Conservation (phyloP, 1,140 invertebrate genomes). For the Popillia japonica region DNA sequence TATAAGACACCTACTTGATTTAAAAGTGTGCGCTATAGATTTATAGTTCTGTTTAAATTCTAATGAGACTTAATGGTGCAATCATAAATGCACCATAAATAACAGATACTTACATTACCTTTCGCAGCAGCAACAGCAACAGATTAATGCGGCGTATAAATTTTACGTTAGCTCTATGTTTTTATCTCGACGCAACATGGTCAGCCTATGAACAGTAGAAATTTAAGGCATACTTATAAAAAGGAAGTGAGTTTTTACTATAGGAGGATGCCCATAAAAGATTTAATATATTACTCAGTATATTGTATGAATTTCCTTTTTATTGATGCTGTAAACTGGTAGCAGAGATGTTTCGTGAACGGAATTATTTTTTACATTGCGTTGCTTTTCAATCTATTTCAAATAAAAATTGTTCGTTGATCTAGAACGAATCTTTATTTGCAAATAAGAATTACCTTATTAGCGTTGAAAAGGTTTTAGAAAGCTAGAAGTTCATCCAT, state of each 20-base stretch:
- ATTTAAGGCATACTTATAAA: neutral
- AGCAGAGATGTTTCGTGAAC: neutral
- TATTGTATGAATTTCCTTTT: neutral
- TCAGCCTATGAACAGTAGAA: neutral
- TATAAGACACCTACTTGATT: neutral
- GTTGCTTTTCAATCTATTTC: too few species aligned
- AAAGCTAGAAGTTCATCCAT: too few species aligned
- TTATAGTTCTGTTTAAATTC: neutral
- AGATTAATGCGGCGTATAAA: constrained; percentile 1
- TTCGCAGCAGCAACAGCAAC: neutral
- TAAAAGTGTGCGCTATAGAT: neutral
- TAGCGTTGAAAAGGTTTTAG: too few species aligned
- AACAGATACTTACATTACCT: neutral
- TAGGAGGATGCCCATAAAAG: neutral
- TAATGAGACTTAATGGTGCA: constrained; percentile 14
- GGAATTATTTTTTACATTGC: neutral
- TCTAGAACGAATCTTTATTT: too few species aligned
- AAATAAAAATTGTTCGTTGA: too few species aligned
- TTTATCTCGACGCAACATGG: neutral
- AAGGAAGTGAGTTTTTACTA: neutral
- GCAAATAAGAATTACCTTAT: too few species aligned
- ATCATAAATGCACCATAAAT: neutral
- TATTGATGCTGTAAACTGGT: neutral
- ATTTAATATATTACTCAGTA: neutral
- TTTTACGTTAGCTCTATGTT: neutral